Evolutionary conservation across 2,113 vertebrate species (phyloP).

Genomic region (Vireo altiloquus): DNA sequence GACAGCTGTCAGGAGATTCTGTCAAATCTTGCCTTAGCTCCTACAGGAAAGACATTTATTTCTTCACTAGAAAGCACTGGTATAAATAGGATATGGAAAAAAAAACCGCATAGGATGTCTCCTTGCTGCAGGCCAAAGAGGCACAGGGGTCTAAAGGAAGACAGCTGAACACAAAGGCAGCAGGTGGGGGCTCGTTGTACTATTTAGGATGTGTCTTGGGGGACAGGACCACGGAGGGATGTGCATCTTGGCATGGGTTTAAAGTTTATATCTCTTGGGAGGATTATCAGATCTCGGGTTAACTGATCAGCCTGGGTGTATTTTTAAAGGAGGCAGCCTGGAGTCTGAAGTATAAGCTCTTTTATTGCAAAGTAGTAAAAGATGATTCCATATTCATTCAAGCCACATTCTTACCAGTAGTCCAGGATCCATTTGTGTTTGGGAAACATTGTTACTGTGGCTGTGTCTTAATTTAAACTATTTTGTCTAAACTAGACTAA

Average conservation of each 20-base stretch:
- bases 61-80: conserved; percentile 49
- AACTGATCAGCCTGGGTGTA: background rate
- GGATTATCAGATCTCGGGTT: conserved; percentile 36
- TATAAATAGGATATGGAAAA: conserved; percentile 54
- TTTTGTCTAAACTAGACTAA: background rate
- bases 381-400: background rate
- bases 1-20: conserved; percentile 42
- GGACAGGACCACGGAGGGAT: background rate
- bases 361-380: background rate
- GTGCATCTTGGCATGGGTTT: background rate
- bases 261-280: background rate
- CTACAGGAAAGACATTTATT: conserved; percentile 42
- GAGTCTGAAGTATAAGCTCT: conserved; percentile 21
- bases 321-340: conserved; percentile 46
- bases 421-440: background rate
- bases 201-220: conserved; percentile 52
- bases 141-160: conserved; percentile 49
- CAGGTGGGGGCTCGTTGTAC: background rate
- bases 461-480: background rate
- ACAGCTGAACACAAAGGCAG: conserved; percentile 55
- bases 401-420: background rate
- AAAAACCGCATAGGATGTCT: background rate
- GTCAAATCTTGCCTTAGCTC: conserved; percentile 50
- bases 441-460: background rate
- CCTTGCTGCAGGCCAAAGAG: conserved; percentile 49